Base-by-base conservation (phyloP, 2,888 invertebrate species). In the Hipparchia sbordonii region DNA sequence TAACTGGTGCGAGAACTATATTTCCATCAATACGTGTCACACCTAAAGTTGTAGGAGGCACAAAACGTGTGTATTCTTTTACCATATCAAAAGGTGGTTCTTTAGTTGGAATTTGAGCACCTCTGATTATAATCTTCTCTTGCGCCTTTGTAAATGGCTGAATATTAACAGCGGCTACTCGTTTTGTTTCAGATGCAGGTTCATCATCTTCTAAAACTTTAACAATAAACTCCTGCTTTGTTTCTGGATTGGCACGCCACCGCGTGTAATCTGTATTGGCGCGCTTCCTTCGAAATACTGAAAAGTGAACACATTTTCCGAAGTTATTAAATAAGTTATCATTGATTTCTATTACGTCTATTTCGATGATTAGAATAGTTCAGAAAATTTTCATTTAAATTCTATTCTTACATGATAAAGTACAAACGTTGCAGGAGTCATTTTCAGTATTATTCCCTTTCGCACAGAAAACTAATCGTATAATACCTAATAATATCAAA, bases 141-240 rank as follows among this genome's bases (percentile, higher is more conserved):
- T 70, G 79, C 57, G 78, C 77, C 73, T 83, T 85, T 13, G 84
- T 83, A 13, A 78, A 57, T 2, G 88, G 83, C 72, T 85, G 83
- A 77, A 93, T 90, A 74, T 92, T 91, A 12, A 92, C 81, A 67
- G 90, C 92, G 59, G 87, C 80, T 46, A 92, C 77, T 77, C 83
- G 81, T 63, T 85, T 85, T 10, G 82, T 72, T 23, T 73, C 82
- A 10, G 83, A 70, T 54, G 87, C 83, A 66, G 87, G 77, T 59
- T 87, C 60, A 51, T 90, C 91, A 54, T 93, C 93, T 74, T 93
- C 93, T 72, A 92, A 86, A 75, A 93, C 88, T 82, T 93, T 90
- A n/a, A 93, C 91, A 75, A 93, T 82, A 75, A 93, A 93, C 77
- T 92, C 89, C 72, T 83, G 84, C 62, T 89, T 86, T 2, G 87